Evolutionary conservation across 2,888 invertebrate genomes (phyloP).

Genomic region (Adelphocoris suturalis): DNA sequence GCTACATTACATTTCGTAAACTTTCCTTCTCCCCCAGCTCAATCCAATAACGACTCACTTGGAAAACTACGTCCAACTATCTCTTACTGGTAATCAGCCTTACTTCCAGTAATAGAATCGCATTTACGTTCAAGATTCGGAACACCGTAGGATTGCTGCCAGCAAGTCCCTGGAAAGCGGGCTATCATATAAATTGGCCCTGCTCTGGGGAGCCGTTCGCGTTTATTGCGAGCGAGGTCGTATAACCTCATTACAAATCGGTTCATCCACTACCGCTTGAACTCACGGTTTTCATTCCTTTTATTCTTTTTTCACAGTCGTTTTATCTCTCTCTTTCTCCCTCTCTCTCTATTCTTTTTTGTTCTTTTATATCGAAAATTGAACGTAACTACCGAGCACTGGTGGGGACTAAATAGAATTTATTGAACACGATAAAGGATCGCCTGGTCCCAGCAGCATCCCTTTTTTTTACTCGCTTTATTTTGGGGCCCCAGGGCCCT

Average conservation of each 20-base stretch:
- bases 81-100: no score
- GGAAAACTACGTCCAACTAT: no score
- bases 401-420: constrained; percentile 18
- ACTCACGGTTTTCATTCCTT: background rate
- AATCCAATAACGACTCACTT: no score
- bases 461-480: background rate
- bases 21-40: no score
- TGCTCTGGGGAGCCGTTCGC: background rate
- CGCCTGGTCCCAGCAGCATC: background rate
- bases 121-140: background rate
- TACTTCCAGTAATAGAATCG: no score
- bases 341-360: background rate
- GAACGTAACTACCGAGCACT: constrained; percentile 23
- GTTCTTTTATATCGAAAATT: background rate
- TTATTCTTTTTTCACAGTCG: background rate
- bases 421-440: constrained; percentile 10
- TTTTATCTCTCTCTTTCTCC: constrained; percentile 12
- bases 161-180: background rate
- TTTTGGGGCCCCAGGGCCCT: background rate
- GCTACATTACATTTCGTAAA: no score
- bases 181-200: background rate
- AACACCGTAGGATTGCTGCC: background rate
- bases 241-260: constrained; percentile 27
- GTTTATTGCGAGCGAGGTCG: constrained; percentile 5
- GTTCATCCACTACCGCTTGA: background rate